Base-by-base conservation (phyloP, 2,888 invertebrate genomes). In the Creontiades dilutus region DNA sequence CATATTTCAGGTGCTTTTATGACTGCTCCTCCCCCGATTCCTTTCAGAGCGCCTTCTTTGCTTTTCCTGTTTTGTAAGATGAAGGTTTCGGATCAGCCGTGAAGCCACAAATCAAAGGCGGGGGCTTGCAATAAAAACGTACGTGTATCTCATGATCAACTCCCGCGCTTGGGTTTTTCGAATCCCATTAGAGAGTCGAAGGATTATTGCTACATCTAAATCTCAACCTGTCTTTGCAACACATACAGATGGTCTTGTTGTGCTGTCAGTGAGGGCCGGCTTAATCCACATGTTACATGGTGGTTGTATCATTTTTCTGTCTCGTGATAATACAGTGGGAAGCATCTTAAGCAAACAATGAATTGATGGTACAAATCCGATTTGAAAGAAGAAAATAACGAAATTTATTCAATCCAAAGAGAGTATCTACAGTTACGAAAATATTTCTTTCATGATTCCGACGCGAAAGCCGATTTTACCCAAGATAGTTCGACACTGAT, bases 1-100 rank as follows among this genome's bases (percentile, higher is more conserved):
- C 88, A 88, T 88, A 88, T 88, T 88, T 88, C 78, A 88, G 86
- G 46, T 88, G 88, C 88, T 88, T 88, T 80, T 88, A 88, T 88
- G 80, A 78, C 13, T 57, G 4, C 28, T 28, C 61, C 37, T 46
- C 85, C 28, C 37, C 47, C 16, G 85, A 85, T 37, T 19, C 14
- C 82, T 52, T 14, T 19, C 37, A 37, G 37, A 37, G 52, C 75
- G 86, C 82, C 82, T 52, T 47, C 82, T 82, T 82, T 82, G 82
- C 52, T 82, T 86, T 75, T 86, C 86, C 86, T 75, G 86, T 82
- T 82, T 37, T 55, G 85, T 55, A 61, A 57, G 55, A 61, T 85
- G 57, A 61, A 85, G 85, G 47, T 57, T 85, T 28, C 85, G 37
- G 85, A 85, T 85, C 85, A 85, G 61, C 75, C 75, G 75, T 75